phyloP scores from a whole-genome alignment of 2,797 vertebrate species.

The Hydrocynus forskahlii region DNA sequence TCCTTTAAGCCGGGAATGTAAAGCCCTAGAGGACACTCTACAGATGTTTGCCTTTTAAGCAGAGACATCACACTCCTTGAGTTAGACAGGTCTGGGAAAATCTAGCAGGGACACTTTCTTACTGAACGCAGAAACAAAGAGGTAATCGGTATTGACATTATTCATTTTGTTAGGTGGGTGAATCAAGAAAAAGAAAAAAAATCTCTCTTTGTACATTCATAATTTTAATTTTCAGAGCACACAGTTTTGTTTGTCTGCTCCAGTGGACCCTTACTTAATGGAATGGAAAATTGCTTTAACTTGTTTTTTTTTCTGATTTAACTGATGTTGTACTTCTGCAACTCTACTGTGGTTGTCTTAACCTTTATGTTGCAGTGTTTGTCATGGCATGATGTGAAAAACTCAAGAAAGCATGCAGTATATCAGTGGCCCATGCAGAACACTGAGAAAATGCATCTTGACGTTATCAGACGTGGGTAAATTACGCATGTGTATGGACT shows the following conservation, averaged over 20 bases:
- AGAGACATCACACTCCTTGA: conserved; percentile 71
- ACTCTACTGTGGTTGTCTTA: no score
- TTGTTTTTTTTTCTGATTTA: background rate
- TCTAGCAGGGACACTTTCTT: conserved; percentile 61
- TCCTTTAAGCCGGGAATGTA: conserved; percentile 56
- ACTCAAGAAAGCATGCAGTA: background rate
- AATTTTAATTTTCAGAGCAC: background rate
- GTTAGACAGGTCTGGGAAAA: conserved; percentile 64
- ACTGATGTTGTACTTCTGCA: background rate
- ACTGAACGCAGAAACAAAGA: conserved; percentile 64
- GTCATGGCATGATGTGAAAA: background rate
- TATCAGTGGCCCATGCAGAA: background rate
- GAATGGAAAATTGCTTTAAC: background rate
- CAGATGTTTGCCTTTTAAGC: conserved; percentile 43
- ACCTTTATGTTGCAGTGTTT: no score
- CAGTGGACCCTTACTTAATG: no score
- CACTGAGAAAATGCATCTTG: background rate
- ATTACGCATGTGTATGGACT: conserved; percentile 19
- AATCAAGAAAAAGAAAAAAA: conserved; percentile 64
- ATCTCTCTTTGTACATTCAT: conserved; percentile 39
- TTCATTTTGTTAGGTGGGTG: conserved; percentile 37
- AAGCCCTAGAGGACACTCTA: conserved; percentile 49
- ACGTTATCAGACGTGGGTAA: background rate
- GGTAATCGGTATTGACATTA: background rate
- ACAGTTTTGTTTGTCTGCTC: background rate